Conservation (phyloP, 2,113 vertebrate genomes). For the western clawed frog (Xenopus tropicalis) region UCB_Xtro_10.0 CM004447.2:1633501-1634000, state of each 20-base stretch:
- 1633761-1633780: neutral
- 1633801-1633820: neutral
- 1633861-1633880: neutral
- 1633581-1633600: neutral
- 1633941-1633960: no score
- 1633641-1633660: slow-evolving; percentile 1
- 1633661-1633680: slow-evolving; percentile 7
- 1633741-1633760: neutral
- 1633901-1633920: no score
- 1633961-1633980: no score
- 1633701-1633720: neutral
- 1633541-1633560: no score
- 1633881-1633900: neutral
- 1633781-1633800: neutral
- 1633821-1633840: neutral
- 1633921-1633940: no score
- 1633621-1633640: slow-evolving; percentile 3
- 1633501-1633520: no score
- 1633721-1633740: neutral
- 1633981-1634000: no score
- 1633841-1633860: neutral
- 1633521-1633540: no score
- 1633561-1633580: neutral
- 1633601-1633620: slow-evolving; percentile 6
- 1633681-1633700: neutral